Evolutionary conservation across 2,888 invertebrate species (phyloP).

Genomic region (Phanerotoma sp.): DNA sequence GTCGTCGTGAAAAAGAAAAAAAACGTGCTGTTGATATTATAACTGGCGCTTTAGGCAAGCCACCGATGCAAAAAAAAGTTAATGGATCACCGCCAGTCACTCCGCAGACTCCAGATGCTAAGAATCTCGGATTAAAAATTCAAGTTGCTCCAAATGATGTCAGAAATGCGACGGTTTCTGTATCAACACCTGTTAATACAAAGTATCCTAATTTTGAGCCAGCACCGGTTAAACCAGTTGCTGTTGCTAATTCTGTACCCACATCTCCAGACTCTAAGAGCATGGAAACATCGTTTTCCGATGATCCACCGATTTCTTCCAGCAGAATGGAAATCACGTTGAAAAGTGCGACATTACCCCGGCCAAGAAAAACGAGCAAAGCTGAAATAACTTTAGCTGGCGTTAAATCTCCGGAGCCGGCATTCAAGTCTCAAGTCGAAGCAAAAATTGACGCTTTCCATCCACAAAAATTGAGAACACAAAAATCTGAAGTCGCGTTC

Average conservation of each 20-base stretch:
- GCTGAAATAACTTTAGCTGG: conserved; percentile 67
- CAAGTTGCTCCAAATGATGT: conserved; percentile 54
- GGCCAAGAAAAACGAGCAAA: conserved; percentile 65
- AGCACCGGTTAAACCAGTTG: conserved; percentile 38
- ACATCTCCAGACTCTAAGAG: conserved; percentile 35
- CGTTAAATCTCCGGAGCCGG: conserved; percentile 40
- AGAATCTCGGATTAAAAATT: conserved; percentile 50
- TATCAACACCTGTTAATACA: conserved; percentile 54
- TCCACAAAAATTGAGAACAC: conserved; percentile 57
- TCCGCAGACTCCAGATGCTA: conserved; percentile 47
- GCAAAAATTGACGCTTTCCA: conserved; percentile 51
- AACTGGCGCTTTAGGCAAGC: conserved; percentile 49
- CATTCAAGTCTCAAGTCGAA: conserved; percentile 52
- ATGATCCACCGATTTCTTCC: conserved; percentile 59
- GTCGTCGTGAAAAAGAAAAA: conserved; percentile 47
- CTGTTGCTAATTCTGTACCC: conserved; percentile 38
- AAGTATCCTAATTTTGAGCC: conserved; percentile 46
- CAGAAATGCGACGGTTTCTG: conserved; percentile 52
- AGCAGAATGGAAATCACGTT: conserved; percentile 68
- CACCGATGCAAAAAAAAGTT: conserved; percentile 43
- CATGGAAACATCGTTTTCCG: conserved; percentile 33
- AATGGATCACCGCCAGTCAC: conserved; percentile 52
- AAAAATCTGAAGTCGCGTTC: conserved; percentile 63
- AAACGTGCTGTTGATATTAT: conserved; percentile 52
- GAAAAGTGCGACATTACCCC: conserved; percentile 68